Conservation (phyloP, 2,113 vertebrate species). For the Halichoerus grypus region DNA sequence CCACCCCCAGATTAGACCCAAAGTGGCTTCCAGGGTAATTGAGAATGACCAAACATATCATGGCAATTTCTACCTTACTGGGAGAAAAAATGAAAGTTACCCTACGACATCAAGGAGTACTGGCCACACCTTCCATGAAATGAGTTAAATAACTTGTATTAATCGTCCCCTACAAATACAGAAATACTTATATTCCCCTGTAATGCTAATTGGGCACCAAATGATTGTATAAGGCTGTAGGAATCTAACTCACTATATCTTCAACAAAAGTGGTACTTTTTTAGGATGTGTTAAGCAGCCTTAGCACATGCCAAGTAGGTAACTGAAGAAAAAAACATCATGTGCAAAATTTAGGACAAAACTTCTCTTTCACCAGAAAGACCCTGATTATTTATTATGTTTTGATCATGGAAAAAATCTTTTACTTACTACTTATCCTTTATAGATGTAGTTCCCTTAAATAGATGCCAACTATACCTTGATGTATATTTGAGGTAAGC, state of each 20-base stretch:
- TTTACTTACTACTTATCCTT: neutral
- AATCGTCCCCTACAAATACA: neutral
- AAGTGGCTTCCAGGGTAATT: neutral
- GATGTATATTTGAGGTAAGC: neutral
- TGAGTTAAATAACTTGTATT: neutral
- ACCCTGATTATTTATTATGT: neutral
- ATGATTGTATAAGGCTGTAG: neutral
- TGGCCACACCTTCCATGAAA: neutral
- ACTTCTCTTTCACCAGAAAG: neutral
- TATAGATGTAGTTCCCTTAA: slow-evolving; percentile 8
- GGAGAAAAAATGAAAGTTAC: neutral
- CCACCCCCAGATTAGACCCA: accelerated
- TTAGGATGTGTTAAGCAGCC: neutral
- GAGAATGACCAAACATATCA: neutral
- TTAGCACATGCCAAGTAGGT: neutral
- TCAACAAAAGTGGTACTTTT: slow-evolving; percentile 1
- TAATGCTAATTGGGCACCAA: neutral
- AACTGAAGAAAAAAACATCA: neutral
- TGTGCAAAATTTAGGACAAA: slow-evolving; percentile 5
- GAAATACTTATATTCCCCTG: neutral
- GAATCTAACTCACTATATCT: neutral
- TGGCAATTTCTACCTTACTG: neutral
- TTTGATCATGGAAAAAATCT: neutral
- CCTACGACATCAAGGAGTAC: neutral
- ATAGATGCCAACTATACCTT: neutral